Conservation (phyloP, 1,140 invertebrate species). For the Patella vulgata region DNA sequence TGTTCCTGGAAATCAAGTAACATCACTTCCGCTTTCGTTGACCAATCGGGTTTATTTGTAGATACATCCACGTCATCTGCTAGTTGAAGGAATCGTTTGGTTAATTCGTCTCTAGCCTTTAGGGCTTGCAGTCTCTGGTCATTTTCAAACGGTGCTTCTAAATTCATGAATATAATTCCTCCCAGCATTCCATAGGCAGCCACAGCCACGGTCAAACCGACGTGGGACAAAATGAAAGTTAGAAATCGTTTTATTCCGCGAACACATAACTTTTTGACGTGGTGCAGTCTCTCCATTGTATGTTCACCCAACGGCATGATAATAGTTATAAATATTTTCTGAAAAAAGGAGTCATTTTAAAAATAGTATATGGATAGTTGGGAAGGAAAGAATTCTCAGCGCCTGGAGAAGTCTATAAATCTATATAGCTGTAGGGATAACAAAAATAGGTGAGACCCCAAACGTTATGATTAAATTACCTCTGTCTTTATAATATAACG, state of each 20-base stretch:
- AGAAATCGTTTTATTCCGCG: constrained; percentile 25
- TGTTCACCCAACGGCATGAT: too few species aligned
- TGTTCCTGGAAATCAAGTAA: constrained; percentile 71
- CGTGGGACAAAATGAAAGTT: constrained; percentile 37
- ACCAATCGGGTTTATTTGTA: constrained; percentile 9
- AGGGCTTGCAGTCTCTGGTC: constrained; percentile 5
- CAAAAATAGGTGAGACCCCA: too few species aligned
- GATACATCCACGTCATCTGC: not conserved
- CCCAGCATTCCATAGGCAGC: constrained; percentile 30
- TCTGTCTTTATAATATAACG: too few species aligned
- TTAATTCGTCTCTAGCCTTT: not conserved
- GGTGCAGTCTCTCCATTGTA: not conserved
- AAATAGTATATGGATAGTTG: too few species aligned
- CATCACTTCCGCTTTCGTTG: constrained; percentile 12
- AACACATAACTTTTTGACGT: constrained; percentile 11
- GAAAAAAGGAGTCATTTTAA: too few species aligned
- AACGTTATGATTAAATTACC: too few species aligned
- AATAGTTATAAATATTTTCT: too few species aligned
- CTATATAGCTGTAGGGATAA: too few species aligned
- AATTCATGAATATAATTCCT: constrained; percentile 20
- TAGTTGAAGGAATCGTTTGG: constrained; percentile 10
- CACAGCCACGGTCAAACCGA: constrained; percentile 35
- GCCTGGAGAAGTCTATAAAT: too few species aligned
- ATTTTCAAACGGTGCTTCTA: constrained; percentile 28
- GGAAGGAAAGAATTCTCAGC: too few species aligned